Evolutionary conservation across 2,113 vertebrate genomes (phyloP), one percentile per base, ranked within the genome.

Genomic region (Eptatretus burgeri): DNA sequence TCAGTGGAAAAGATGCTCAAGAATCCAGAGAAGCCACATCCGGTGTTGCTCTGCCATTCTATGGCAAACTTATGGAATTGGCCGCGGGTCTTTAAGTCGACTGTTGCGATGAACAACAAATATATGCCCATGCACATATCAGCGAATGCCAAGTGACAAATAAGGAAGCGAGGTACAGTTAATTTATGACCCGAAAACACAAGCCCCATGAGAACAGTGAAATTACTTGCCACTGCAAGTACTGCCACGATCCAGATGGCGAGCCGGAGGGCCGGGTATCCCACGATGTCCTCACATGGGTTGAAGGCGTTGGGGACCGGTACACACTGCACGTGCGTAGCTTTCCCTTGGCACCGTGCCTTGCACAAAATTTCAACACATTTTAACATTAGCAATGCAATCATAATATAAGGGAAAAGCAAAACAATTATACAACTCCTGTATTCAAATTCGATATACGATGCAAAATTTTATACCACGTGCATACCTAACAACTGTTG

Each of bases 101-200:
- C 79, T 0, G 76, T 75, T 20, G 83, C 84, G 0, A 94, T 87
- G n/a, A 85, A 79, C 69, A 88, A 74, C 65, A 91, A 73, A 51
- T 89, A 95, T 8, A 95, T 70, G 1, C 84, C 84, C 85, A 87
- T 91, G 75, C 83, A 87, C 1, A 93, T 76, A 65, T 91, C 83
- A 0, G 84, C 85, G 2, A 89, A 81, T 65, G 82, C 82, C 64
- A 93, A 74, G 71, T 89, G 84, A 67, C 86, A 91, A 78, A 91
- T 85, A 63, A 93, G 83, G 65, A 93, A 93, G 51, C 78, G 78
- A 17, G 84, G 83, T 14, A 84, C 78, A 0, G 79, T 85, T 20
- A 89, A 71, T 67, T 88, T 91, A 49, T 77, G 79, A 63, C 71
- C 78, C 71, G 82, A 82, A 1, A 77, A 74, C n/a, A 82, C 64